Evolutionary conservation across 2,888 invertebrate genomes (phyloP), one percentile per base, ranked within the genome.

Genomic region (Aspidiotus rigidus): DNA sequence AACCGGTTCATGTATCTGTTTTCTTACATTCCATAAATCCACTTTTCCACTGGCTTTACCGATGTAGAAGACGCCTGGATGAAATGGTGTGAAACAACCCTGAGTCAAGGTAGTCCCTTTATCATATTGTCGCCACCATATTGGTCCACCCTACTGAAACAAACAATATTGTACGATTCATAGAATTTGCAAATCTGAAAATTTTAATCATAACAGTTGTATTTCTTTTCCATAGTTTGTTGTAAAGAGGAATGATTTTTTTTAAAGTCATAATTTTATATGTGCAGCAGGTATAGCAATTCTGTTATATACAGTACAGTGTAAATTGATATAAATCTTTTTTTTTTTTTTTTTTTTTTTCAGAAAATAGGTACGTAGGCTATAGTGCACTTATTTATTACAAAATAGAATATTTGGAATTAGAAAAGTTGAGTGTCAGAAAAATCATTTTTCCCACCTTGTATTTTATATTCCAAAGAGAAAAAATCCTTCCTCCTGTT

Each of bases 401-500:
- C 28, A 28, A 28, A 28, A 28, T 28, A 1, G 28, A 28, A 28
- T 28, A 28, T 28, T 5, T 28, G 28, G 5, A 28, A 3, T 5
- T 28, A 3, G 28, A 28, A 53, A 11, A 53, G 53, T 11, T 53
- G 13, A 53, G 53, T 13, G 5, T 2, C n/a, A n/a, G n/a, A 53
- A 5, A 5, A 53, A n/a, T 3, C n/a, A n/a, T 53, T 53, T 11
- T 13, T 53, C 11, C 53, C 63, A 73, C 73, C 59, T 70, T 61
- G 63, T 72, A 70, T 17, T 70, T 70, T n/a, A 54, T 54, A 69
- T 73, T 73, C 74, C 74, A 74, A 40, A 74, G 69, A 16, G 73
- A 72, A 57, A 71, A 74, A 13, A 74, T 69, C 57, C 73, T 73
- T 11, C 74, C 74, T 42, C 74, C 74, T 9, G 73, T 69, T 8